phyloP scores from a whole-genome alignment of 2,113 vertebrate species.

The Apodemus sylvaticus region DNA sequence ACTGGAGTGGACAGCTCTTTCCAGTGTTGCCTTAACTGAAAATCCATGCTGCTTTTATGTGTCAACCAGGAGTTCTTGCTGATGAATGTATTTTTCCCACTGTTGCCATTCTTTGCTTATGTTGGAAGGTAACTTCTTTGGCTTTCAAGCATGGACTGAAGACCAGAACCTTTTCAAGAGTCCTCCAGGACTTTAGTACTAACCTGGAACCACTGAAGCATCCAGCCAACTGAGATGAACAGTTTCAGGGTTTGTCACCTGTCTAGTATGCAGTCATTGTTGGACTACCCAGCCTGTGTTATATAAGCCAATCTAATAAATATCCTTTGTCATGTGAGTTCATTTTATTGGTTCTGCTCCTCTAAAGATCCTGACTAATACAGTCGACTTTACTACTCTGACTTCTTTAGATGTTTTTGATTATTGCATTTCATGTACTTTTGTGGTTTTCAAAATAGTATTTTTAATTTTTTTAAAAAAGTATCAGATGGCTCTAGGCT shows the following conservation, averaged over 20 bases:
- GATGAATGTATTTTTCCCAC: background rate
- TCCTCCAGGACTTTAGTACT: background rate
- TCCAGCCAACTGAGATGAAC: too few relatives aligned
- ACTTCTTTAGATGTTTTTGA: background rate
- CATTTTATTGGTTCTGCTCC: background rate
- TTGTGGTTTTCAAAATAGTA: constrained; percentile 2
- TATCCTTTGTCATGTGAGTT: background rate
- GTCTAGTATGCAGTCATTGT: background rate
- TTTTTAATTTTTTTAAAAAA: background rate
- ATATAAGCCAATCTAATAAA: background rate
- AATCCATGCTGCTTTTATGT: background rate
- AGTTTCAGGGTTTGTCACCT: background rate
- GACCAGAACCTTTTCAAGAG: background rate
- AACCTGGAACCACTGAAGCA: background rate
- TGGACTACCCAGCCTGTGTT: background rate
- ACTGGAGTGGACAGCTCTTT: background rate
- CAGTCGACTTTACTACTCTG: background rate
- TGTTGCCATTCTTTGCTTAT: background rate
- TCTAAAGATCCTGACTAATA: too few relatives aligned
- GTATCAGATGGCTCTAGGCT: background rate
- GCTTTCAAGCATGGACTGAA: background rate
- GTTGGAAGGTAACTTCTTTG: background rate
- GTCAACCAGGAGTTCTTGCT: background rate
- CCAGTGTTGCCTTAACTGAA: background rate
- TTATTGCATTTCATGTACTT: background rate